phyloP scores from a whole-genome alignment of 1,140 invertebrate genomes.

The Manduca sexta region DNA sequence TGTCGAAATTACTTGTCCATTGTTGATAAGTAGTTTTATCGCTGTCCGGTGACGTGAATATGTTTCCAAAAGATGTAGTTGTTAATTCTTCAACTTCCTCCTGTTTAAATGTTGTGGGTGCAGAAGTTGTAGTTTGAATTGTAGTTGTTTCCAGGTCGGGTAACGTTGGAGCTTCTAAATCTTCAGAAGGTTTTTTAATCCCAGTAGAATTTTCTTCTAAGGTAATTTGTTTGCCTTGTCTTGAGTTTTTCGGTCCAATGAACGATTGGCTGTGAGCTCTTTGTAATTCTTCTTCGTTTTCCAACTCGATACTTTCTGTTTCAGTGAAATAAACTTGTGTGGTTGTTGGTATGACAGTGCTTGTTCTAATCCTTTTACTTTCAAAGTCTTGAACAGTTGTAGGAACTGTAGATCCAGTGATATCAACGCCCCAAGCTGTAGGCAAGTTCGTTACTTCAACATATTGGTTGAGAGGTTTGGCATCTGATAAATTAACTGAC shows the following conservation, averaged over 20 bases:
- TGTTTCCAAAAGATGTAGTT: slow-evolving; percentile 30
- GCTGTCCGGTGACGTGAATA: slow-evolving; percentile 54
- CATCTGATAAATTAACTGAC: slow-evolving; percentile 33
- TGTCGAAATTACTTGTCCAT: slow-evolving; percentile 55
- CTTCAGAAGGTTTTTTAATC: slow-evolving; percentile 46
- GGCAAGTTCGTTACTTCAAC: slow-evolving; percentile 54
- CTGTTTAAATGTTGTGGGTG: slow-evolving; percentile 33
- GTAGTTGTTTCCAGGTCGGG: slow-evolving; percentile 35
- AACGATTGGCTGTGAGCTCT: slow-evolving; percentile 71
- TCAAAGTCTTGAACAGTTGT: slow-evolving; percentile 46
- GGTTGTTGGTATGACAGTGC: slow-evolving; percentile 29
- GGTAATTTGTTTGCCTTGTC: slow-evolving; percentile 63
- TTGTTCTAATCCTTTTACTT: slow-evolving; percentile 55
- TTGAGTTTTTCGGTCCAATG: slow-evolving; percentile 46
- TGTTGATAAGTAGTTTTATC: slow-evolving; percentile 52
- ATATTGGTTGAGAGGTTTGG: slow-evolving; percentile 51
- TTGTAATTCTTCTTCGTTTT: slow-evolving; percentile 71
- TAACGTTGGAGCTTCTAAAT: slow-evolving; percentile 56
- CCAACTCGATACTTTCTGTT: slow-evolving; percentile 59
- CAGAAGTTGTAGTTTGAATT: slow-evolving; percentile 41
- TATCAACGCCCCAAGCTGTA: slow-evolving; percentile 53
- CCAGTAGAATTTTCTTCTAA: slow-evolving; percentile 36
- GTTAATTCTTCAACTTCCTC: slow-evolving; percentile 33
- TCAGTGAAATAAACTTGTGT: slow-evolving; percentile 50
- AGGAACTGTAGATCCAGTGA: slow-evolving; percentile 36